phyloP scores from a whole-genome alignment of 2,113 vertebrate species.

The Tragelaphus imberbis region DNA sequence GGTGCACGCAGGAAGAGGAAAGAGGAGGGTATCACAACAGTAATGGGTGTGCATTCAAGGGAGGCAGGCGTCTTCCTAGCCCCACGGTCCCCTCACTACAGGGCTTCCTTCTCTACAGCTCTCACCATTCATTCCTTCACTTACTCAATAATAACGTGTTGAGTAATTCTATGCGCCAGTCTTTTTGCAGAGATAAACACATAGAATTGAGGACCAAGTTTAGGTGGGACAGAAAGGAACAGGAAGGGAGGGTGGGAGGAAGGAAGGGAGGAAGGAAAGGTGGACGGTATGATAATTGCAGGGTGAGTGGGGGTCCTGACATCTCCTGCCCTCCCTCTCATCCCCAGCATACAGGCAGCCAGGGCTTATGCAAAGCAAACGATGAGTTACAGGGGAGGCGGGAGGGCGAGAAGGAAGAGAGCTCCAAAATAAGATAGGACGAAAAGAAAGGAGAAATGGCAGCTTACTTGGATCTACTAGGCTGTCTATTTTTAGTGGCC shows the following conservation, averaged over 20 bases:
- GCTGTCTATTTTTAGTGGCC: constrained; percentile 22
- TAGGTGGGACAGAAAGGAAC: neutral
- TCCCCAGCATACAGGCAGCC: neutral
- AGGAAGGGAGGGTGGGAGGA: rapidly evolving
- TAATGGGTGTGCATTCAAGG: too few species aligned
- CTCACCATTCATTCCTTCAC: neutral
- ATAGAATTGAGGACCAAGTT: neutral
- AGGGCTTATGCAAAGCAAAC: neutral
- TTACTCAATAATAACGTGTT: neutral
- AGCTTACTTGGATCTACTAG: neutral
- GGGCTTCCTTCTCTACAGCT: neutral
- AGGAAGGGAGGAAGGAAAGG: rapidly evolving
- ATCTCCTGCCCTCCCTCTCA: neutral
- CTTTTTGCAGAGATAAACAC: neutral
- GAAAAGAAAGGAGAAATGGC: neutral
- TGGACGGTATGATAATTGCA: too few species aligned
- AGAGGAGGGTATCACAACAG: too few species aligned
- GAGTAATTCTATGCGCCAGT: neutral
- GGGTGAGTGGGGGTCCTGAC: neutral
- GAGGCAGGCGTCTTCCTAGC: neutral
- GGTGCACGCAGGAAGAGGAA: rapidly evolving
- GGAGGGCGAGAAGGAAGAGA: neutral
- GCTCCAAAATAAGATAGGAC: neutral
- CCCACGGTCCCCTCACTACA: neutral
- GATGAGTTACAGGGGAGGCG: neutral